Percentiles rank a stretch among this genome's conserved stretches.
Evolutionary conservation across 2,888 invertebrate genomes (phyloP).

Genomic region (Tanypteryx hageni): DNA sequence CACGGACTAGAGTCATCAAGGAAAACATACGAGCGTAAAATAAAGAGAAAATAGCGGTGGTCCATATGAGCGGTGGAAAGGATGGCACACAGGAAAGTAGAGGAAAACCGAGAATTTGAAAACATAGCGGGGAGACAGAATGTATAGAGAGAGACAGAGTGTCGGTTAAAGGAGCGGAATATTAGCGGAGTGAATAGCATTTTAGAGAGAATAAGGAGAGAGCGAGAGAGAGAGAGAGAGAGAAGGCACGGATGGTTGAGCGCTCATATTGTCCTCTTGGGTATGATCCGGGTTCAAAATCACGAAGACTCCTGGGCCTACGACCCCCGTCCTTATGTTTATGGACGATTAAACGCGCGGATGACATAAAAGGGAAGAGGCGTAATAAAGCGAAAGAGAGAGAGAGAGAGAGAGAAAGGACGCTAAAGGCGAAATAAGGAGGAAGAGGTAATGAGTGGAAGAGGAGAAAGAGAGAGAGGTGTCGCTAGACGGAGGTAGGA

Average conservation of each 20-base stretch:
- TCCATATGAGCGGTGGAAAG: too few species aligned
- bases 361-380: conserved; percentile 40
- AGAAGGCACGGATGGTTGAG: conserved; percentile 46
- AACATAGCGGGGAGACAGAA: too few species aligned
- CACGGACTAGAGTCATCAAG: too few species aligned
- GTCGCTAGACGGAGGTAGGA: conserved; percentile 38
- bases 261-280: conserved; percentile 55
- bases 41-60: too few species aligned
- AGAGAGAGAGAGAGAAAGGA: neutral
- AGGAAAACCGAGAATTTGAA: too few species aligned
- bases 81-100: too few species aligned
- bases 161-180: too few species aligned
- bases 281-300: conserved; percentile 46
- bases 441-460: neutral
- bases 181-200: too few species aligned
- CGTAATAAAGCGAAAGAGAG: neutral
- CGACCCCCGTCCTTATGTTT: conserved; percentile 46
- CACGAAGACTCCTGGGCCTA: conserved; percentile 31
- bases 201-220: neutral
- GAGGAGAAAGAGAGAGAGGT: conserved; percentile 39
- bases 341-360: conserved; percentile 53
- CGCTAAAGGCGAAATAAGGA: neutral
- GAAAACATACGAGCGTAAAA: too few species aligned
- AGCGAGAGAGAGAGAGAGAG: neutral
- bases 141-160: too few species aligned